These are phyloP conservation scores for Zapus hudsonius DNA, from an alignment of 2,113 vertebrate species.

Conservation along the genomic window DNA sequence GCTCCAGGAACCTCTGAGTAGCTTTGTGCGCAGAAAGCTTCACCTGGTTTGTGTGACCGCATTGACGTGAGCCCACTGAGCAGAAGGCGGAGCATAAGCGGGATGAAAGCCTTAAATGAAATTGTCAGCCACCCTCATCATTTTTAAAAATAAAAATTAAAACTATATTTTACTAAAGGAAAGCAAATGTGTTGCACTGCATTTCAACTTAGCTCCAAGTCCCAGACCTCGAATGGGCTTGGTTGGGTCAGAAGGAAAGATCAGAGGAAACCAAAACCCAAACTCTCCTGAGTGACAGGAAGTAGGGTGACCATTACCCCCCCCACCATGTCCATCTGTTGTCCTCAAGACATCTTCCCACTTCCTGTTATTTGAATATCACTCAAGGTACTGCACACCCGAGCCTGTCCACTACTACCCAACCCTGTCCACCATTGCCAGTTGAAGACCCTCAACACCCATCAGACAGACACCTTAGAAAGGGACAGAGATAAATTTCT, in stretches of 20 bases:
- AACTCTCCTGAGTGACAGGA: not conserved
- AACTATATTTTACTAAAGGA: not conserved
- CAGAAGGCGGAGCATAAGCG: not conserved
- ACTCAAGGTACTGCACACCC: not conserved
- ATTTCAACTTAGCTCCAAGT: accelerated
- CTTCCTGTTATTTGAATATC: too few relatives aligned
- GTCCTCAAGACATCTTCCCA: accelerated
- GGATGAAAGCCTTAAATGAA: not conserved
- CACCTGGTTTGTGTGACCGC: not conserved
- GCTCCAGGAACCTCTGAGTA: not conserved
- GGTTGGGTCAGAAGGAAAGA: not conserved
- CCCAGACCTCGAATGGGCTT: not conserved
- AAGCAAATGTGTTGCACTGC: not conserved
- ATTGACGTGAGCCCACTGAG: accelerated
- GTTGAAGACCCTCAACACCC: not conserved
- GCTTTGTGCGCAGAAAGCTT: not conserved
- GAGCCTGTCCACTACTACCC: too few relatives aligned
- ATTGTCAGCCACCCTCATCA: not conserved
- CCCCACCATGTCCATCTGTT: too few relatives aligned
- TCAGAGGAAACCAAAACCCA: not conserved
- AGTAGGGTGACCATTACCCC: not conserved
- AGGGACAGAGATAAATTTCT: too few relatives aligned
- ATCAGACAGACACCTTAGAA: too few relatives aligned
- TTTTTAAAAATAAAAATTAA: not conserved
- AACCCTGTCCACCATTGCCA: accelerated